Evolutionary conservation across 2,888 invertebrate species (phyloP), one percentile per base, ranked within the genome.

Genomic region (Deilephila porcellus): DNA sequence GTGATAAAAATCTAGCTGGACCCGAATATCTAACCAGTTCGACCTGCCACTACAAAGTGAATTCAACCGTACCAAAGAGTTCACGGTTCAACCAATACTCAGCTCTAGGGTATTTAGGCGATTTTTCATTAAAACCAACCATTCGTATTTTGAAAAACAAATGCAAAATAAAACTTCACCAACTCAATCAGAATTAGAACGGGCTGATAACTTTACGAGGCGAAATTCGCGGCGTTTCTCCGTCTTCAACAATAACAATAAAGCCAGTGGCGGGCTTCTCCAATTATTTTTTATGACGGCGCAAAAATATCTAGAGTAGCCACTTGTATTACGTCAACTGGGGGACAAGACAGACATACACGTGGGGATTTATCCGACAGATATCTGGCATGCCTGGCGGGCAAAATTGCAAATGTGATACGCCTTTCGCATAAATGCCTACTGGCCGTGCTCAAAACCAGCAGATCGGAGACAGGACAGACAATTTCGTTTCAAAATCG

Each of bases 211-310:
- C 45, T 67, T 67, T 67, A 67, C 17, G 45, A 52, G 52, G 17
- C 45, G 45, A 25, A 37, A 37, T 52, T 25, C 20, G 37, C 17
- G 29, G 64, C 64, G 20, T 20, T 64, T 64, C 37, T 8, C 11
- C 64, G 11, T 37, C 45, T 20, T 14, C 34, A 37, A 20, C 34
- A 37, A 64, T 64, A 63, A 63, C 62, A 19, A 32, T 63, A 20
- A 64, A 37, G 20, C 32, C 17, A 32, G 60, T 19, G 63, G 45
- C 45, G 25, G 20, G 37, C 64, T 64, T 20, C 52, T 67, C 67
- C 67, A 67, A 67, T 67, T 67, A 67, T 67, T 67, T 67, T 67
- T 67, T 67, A 67, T 67, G 25, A 1, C 52, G 17, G 25, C 25
- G 45, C 67, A 17, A 67, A 52, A 67, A 67, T 67, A 67, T 52